Conservation (phyloP, 2,113 vertebrate genomes). For the Felis catus region DNA sequence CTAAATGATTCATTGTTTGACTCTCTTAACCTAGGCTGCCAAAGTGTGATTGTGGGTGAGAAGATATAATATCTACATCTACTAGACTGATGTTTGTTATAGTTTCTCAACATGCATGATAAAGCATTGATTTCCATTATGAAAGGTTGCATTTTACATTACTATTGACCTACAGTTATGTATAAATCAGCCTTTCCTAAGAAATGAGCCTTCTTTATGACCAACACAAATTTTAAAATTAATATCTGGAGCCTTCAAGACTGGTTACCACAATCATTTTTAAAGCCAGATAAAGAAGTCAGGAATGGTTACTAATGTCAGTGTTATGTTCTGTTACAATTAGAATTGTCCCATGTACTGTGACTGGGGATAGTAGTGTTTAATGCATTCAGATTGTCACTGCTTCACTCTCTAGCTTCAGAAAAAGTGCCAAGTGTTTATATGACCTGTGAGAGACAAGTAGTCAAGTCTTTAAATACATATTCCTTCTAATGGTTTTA, state of each 20-base stretch:
- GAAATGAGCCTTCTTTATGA: constrained; percentile 62
- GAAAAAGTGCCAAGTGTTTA: neutral
- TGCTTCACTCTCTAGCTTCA: neutral
- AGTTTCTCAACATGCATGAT: constrained; percentile 42
- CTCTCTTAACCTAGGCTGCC: constrained; percentile 46
- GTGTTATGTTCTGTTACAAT: neutral
- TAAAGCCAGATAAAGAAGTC: constrained; percentile 57
- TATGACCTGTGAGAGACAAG: neutral
- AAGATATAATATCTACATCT: constrained; percentile 1
- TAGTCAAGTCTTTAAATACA: neutral
- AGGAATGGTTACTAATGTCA: constrained; percentile 16
- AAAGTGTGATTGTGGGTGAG: constrained; percentile 9
- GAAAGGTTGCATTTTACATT: constrained; percentile 37
- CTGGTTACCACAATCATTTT: constrained; percentile 39
- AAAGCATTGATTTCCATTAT: constrained; percentile 35
- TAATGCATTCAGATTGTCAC: neutral
- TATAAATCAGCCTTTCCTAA: constrained; percentile 51
- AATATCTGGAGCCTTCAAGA: constrained; percentile 49
- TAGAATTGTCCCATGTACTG: neutral
- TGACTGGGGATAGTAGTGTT: neutral
- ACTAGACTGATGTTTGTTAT: neutral
- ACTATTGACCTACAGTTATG: constrained; percentile 34
- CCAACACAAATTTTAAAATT: constrained; percentile 65
- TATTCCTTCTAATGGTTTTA: neutral
- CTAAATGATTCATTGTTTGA: constrained; percentile 40